Evolutionary conservation across 2,888 invertebrate genomes (phyloP).

Genomic region (Drosophila greeni): DNA sequence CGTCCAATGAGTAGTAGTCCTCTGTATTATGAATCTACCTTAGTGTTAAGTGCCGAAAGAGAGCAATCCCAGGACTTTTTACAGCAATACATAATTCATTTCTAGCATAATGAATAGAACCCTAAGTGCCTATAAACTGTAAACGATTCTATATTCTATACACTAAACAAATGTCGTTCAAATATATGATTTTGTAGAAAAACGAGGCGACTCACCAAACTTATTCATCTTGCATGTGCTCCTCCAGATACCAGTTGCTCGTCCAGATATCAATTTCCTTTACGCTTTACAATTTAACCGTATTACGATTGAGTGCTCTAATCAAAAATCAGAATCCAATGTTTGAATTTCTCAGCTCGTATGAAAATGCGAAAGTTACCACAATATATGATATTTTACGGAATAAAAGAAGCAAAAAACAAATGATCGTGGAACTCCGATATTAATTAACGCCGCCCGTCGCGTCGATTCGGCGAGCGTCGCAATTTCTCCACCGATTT

Average conservation of each 20-base stretch:
- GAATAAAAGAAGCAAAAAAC: constrained; percentile 56
- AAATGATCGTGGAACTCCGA: constrained; percentile 57
- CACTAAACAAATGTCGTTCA: constrained; percentile 31
- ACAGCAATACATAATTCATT: constrained; percentile 19
- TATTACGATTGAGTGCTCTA: constrained; percentile 23
- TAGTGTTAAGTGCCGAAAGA: constrained; percentile 57
- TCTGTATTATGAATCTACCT: constrained; percentile 45
- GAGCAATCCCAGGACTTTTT: constrained; percentile 24
- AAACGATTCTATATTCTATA: constrained; percentile 23
- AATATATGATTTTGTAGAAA: constrained; percentile 39
- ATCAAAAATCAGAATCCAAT: constrained; percentile 30
- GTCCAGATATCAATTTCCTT: constrained; percentile 14
- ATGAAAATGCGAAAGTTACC: constrained; percentile 42
- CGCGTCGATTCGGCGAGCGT: constrained; percentile 53
- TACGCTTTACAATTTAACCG: constrained; percentile 34
- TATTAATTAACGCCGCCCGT: constrained; percentile 59
- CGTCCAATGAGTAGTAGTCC: constrained; percentile 52
- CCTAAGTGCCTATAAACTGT: constrained; percentile 30
- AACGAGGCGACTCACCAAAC: constrained; percentile 52
- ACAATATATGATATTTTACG: constrained; percentile 30
- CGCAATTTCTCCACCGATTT: constrained; percentile 43
- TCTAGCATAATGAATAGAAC: constrained; percentile 44
- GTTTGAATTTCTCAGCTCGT: constrained; percentile 38
- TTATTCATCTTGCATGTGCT: constrained; percentile 60
- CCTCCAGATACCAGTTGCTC: background rate